Conservation (phyloP, 1,140 invertebrate species). For the Zophobas atratus region DNA sequence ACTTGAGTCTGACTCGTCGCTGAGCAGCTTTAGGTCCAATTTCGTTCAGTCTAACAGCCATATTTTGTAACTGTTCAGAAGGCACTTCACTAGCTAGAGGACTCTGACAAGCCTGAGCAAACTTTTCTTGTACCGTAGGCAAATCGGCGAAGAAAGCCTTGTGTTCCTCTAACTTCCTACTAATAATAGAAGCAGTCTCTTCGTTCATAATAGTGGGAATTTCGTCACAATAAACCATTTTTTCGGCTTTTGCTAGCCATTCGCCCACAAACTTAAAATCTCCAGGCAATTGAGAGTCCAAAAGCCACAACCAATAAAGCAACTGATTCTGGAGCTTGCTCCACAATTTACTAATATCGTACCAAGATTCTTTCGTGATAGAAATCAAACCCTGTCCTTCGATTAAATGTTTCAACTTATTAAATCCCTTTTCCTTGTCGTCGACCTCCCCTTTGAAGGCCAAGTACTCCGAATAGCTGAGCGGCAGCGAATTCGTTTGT, state of each 20-base stretch:
- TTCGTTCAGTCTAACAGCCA: slow-evolving; percentile 82
- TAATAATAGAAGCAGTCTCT: slow-evolving; percentile 88
- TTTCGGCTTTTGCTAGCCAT: slow-evolving; percentile 91
- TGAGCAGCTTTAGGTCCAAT: slow-evolving; percentile 81
- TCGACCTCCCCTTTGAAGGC: slow-evolving; percentile 80
- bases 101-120: slow-evolving; percentile 77
- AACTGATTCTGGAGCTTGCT: slow-evolving; percentile 83
- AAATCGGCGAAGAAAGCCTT: slow-evolving; percentile 90
- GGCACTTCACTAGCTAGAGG: slow-evolving; percentile 77
- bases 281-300: slow-evolving; percentile 88
- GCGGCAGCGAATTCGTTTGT: slow-evolving; percentile 76
- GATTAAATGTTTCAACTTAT: slow-evolving; percentile 82
- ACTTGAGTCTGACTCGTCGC: slow-evolving; percentile 86
- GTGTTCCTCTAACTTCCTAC: slow-evolving; percentile 90
- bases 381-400: slow-evolving; percentile 84
- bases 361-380: slow-evolving; percentile 86
- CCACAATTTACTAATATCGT: slow-evolving; percentile 83
- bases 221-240: slow-evolving; percentile 85
- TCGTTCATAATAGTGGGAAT: slow-evolving; percentile 88
- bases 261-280: slow-evolving; percentile 89
- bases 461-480: slow-evolving; percentile 80
- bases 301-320: slow-evolving; percentile 86
- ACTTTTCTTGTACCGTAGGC: slow-evolving; percentile 82
- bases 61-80: slow-evolving; percentile 84
- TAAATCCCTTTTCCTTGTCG: slow-evolving; percentile 77